phyloP scores from a whole-genome alignment of 2,888 invertebrate genomes.

The Trypoxylon attenuatum region DNA sequence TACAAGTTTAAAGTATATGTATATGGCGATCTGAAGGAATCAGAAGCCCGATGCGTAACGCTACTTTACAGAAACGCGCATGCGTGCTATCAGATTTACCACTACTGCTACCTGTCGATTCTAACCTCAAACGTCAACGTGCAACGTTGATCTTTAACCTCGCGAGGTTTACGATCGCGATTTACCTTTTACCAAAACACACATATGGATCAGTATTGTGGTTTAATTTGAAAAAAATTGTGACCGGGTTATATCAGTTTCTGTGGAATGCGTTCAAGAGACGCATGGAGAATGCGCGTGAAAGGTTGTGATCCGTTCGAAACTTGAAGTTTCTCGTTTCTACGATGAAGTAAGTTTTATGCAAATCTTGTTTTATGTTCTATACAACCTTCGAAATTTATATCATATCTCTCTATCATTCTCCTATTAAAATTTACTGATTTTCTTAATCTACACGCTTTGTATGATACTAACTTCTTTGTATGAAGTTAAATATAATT shows the following conservation, averaged over 20 bases:
- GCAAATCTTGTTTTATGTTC: slow-evolving; percentile 7
- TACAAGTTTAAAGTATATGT: too few relatives aligned
- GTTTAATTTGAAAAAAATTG: slow-evolving; percentile 10
- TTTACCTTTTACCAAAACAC: slow-evolving; percentile 5
- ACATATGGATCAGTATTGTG: not conserved
- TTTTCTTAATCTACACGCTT: too few relatives aligned
- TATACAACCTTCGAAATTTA: not conserved
- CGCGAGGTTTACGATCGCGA: slow-evolving; percentile 23
- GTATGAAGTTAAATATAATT: too few relatives aligned
- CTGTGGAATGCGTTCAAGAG: slow-evolving; percentile 17
- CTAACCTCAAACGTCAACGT: slow-evolving; percentile 69
- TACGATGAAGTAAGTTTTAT: slow-evolving; percentile 54
- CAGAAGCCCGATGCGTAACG: slow-evolving; percentile 25
- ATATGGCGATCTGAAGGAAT: too few relatives aligned
- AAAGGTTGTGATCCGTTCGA: slow-evolving; percentile 27
- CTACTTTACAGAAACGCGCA: slow-evolving; percentile 44
- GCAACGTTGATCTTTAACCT: slow-evolving; percentile 49
- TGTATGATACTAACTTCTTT: too few relatives aligned
- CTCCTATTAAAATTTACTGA: too few relatives aligned
- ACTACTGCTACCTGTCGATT: slow-evolving; percentile 68
- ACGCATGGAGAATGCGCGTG: slow-evolving; percentile 21
- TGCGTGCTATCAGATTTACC: slow-evolving; percentile 36
- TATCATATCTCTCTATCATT: not conserved
- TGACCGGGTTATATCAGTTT: slow-evolving; percentile 7
- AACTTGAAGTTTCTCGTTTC: slow-evolving; percentile 34